Evolutionary conservation across 2,113 vertebrate species (phyloP).

Genomic region (Microcebus griseorufus): DNA sequence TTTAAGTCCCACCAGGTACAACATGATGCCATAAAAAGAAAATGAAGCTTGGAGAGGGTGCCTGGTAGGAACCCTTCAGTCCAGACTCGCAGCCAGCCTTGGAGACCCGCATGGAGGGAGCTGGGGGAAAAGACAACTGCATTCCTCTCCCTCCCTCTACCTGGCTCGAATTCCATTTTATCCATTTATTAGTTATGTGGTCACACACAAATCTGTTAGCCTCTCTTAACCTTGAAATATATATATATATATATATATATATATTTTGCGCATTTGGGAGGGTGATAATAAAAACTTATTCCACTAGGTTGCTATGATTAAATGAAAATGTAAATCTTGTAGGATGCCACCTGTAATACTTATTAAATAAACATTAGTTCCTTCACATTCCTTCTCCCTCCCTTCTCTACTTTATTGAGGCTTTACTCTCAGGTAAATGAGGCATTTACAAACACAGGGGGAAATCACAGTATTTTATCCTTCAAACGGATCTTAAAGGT

Average conservation of each 20-base stretch:
- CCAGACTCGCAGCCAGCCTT: neutral
- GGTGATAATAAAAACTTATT: constrained; percentile 23
- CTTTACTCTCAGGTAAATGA: neutral
- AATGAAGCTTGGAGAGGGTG: neutral
- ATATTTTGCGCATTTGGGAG: neutral
- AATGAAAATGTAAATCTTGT: constrained; percentile 60
- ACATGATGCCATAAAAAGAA: neutral
- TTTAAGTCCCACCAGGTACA: neutral
- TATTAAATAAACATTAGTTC: constrained; percentile 28
- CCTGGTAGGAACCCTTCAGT: neutral
- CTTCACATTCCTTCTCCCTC: neutral
- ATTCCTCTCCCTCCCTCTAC: neutral
- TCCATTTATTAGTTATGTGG: neutral
- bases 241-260: neutral
- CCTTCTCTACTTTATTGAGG: neutral
- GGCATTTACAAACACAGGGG: neutral
- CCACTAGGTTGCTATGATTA: constrained; percentile 27
- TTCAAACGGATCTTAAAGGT: neutral
- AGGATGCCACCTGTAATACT: neutral
- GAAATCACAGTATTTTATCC: neutral
- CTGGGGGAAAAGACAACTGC: neutral
- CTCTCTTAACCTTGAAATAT: constrained; percentile 33
- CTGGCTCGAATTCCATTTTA: constrained; percentile 23
- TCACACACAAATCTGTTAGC: constrained; percentile 52
- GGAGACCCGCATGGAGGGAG: neutral